A percentile compares a stretch with the other conserved stretches of the same genome.
These are phyloP conservation scores for Galaxea fascicularis DNA, from an alignment of 92 coral and sea anemone genomes.

Conservation along the genomic window DNA sequence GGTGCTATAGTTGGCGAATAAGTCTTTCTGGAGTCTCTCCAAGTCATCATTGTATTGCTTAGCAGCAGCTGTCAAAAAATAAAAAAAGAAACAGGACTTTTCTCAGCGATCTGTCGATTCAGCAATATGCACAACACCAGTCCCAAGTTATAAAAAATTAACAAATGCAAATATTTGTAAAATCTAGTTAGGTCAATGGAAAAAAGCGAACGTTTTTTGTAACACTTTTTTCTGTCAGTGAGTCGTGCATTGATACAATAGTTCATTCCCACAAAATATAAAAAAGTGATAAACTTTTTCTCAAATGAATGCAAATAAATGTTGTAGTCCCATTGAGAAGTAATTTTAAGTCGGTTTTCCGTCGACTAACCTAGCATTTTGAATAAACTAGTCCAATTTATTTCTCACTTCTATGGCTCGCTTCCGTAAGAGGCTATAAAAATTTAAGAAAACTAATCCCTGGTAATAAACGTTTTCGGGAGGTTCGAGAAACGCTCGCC, in stretches of 20 bases:
- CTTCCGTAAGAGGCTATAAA: too few relatives aligned
- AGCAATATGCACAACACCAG: slow-evolving; percentile 23
- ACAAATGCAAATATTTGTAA: slow-evolving; percentile 34
- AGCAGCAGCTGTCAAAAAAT: slow-evolving; percentile 48
- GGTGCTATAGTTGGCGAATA: slow-evolving; percentile 83
- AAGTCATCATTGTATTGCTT: slow-evolving; percentile 67
- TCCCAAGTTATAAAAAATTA: slow-evolving; percentile 75
- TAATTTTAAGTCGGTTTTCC: too few relatives aligned
- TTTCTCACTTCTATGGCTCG: too few relatives aligned
- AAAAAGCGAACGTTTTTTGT: not conserved
- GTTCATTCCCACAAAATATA: not conserved
- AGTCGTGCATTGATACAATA: not conserved
- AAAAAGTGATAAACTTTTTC: not conserved
- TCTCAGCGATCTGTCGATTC: slow-evolving; percentile 22
- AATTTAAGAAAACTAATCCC: too few relatives aligned
- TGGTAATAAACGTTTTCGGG: too few relatives aligned
- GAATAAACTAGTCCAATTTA: too few relatives aligned
- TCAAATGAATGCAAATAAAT: not conserved
- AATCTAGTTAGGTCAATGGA: slow-evolving; percentile 35
- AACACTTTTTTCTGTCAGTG: not conserved
- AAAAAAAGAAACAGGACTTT: not conserved
- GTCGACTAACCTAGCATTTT: too few relatives aligned
- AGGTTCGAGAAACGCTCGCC: too few relatives aligned
- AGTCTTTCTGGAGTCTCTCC: slow-evolving; percentile 63
- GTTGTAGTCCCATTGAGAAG: too few relatives aligned